Percentiles rank a stretch among this genome's conserved stretches.
Evolutionary conservation across 2,888 invertebrate genomes (phyloP).

Genomic region (Drosophila limbata): DNA sequence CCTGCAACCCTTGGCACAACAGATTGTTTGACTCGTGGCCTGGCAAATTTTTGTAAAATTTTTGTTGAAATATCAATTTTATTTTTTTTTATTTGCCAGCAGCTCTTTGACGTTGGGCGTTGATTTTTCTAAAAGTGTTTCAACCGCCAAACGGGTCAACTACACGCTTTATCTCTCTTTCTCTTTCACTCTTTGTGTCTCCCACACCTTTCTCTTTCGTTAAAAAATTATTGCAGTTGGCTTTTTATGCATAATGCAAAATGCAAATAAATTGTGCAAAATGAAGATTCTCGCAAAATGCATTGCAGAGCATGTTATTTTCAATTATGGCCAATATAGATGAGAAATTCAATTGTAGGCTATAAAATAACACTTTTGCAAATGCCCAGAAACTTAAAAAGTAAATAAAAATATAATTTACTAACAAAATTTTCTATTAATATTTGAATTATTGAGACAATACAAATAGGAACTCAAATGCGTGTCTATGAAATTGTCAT

Average conservation of each 20-base stretch:
- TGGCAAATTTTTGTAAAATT: slow-evolving; percentile 72
- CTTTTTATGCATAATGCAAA: slow-evolving; percentile 10
- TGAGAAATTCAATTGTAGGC: not conserved
- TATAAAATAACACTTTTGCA: not conserved
- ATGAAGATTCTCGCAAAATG: not conserved
- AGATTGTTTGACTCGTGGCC: slow-evolving; percentile 65
- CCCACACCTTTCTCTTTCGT: slow-evolving; percentile 10
- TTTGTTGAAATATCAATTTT: slow-evolving; percentile 34
- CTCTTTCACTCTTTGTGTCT: too few species aligned
- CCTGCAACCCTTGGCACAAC: slow-evolving; percentile 5
- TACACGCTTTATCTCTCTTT: not conserved
- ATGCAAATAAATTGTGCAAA: slow-evolving; percentile 2
- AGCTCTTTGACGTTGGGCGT: slow-evolving; percentile 51
- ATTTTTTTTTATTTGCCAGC: not conserved
- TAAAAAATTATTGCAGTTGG: slow-evolving; percentile 13
- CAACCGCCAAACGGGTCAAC: slow-evolving; percentile 3
- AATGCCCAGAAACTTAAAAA: not conserved
- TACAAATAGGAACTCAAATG: not conserved
- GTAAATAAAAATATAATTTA: not conserved
- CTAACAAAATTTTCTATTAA: not conserved
- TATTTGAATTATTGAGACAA: not conserved
- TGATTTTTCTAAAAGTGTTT: slow-evolving; percentile 54
- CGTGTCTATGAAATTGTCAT: not conserved
- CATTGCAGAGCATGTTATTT: slow-evolving; percentile 7
- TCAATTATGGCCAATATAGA: not conserved